Percentiles rank a stretch among this genome's conserved stretches.
Conservation (phyloP, 1,140 invertebrate genomes). For the Stenopsyche tienmushanensis region DNA sequence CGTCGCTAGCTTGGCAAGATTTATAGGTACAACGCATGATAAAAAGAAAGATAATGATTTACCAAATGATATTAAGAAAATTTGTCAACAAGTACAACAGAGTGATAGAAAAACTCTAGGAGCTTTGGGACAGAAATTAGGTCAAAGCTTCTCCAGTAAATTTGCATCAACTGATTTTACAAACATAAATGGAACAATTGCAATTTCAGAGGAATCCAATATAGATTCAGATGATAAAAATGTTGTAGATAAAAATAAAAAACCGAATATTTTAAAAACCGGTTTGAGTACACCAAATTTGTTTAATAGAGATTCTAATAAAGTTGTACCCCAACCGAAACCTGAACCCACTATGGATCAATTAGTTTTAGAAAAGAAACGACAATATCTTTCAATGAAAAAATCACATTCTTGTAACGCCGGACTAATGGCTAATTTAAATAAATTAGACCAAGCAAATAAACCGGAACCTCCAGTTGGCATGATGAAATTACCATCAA, state of each 20-base stretch:
- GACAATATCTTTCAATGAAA: constrained; percentile 52
- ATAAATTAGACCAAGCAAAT: constrained; percentile 38
- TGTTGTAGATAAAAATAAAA: constrained; percentile 46
- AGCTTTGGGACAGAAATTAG: constrained; percentile 44
- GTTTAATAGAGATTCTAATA: constrained; percentile 49
- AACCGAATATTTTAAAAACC: constrained; percentile 46
- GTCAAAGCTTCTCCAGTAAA: constrained; percentile 50
- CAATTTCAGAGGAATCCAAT: constrained; percentile 32
- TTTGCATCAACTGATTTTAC: constrained; percentile 48
- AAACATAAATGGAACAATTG: not conserved
- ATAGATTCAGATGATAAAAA: constrained; percentile 36
- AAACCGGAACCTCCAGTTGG: not conserved
- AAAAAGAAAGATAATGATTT: constrained; percentile 44
- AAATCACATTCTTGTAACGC: constrained; percentile 55
- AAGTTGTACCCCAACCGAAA: constrained; percentile 44
- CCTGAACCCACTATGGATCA: constrained; percentile 36
- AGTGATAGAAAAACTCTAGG: constrained; percentile 41
- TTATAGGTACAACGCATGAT: constrained; percentile 47
- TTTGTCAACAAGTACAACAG: constrained; percentile 48
- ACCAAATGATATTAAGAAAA: constrained; percentile 50
- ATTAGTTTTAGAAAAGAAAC: constrained; percentile 42
- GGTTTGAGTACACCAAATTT: constrained; percentile 51
- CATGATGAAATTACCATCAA: constrained; percentile 19
- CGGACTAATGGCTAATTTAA: constrained; percentile 45
- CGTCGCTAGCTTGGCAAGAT: constrained; percentile 47